Evolutionary conservation across 2,113 vertebrate genomes (phyloP).

Genomic region (Clinocottus analis): DNA sequence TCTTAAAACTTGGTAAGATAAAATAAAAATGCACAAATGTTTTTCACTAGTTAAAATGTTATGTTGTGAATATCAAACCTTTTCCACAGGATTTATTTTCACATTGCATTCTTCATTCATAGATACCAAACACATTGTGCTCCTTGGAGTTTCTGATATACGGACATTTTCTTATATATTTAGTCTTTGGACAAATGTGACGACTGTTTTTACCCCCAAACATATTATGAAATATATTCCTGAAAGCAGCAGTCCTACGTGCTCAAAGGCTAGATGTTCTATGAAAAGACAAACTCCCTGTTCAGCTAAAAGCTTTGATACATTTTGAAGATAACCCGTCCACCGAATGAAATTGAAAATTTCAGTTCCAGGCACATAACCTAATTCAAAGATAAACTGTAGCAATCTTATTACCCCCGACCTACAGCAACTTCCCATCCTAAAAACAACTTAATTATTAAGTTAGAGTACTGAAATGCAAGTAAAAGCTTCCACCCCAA

Average conservation of each 20-base stretch:
- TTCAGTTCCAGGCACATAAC: background rate
- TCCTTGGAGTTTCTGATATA: background rate
- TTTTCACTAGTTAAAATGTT: no score
- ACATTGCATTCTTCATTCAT: background rate
- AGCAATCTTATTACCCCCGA: background rate
- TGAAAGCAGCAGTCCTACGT: background rate
- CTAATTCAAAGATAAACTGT: constrained; percentile 1
- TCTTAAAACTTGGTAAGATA: no score
- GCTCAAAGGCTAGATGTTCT: background rate
- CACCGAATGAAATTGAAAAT: background rate
- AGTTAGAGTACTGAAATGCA: background rate
- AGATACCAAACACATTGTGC: background rate
- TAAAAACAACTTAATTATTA: constrained; percentile 19
- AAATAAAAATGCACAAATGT: no score
- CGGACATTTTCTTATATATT: background rate
- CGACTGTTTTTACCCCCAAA: no score
- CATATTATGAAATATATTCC: background rate
- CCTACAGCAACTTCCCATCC: background rate
- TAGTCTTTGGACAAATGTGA: background rate
- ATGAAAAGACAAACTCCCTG: background rate
- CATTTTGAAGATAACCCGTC: background rate
- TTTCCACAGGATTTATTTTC: background rate
- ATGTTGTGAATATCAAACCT: no score
- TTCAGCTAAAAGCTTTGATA: background rate
- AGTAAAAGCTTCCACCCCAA: background rate